These are phyloP conservation scores for Crenichthys baileyi DNA, from an alignment of 2,797 vertebrate genomes.

Conservation along the genomic window DNA sequence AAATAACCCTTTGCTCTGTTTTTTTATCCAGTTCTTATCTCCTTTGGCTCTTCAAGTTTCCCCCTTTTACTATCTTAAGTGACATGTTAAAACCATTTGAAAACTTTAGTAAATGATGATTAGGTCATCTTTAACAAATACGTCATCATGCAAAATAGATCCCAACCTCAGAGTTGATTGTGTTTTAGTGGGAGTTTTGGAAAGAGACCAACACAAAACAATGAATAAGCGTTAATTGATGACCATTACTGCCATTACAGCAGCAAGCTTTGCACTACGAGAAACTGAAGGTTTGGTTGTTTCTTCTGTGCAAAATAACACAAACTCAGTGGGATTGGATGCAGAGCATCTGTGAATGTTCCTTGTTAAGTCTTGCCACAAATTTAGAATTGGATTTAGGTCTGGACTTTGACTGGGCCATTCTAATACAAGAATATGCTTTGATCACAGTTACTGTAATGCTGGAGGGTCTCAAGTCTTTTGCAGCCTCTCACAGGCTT, in stretches of 20 bases:
- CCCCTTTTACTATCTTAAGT: slow-evolving; percentile 21
- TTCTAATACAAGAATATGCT: not conserved
- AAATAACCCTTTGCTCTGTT: slow-evolving; percentile 38
- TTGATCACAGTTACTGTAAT: not conserved
- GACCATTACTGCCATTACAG: not conserved
- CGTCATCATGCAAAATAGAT: not conserved
- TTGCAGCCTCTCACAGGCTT: not conserved
- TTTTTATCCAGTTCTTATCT: slow-evolving; percentile 10
- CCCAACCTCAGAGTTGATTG: not conserved
- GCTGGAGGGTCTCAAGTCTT: not conserved
- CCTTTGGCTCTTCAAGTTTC: slow-evolving; percentile 16
- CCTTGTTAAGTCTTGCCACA: not conserved
- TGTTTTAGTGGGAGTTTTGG: not conserved
- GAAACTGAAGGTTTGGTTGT: not conserved
- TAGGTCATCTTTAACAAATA: not conserved
- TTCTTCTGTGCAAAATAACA: not conserved
- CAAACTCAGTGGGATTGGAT: not conserved
- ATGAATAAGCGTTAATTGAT: not conserved
- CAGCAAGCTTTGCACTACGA: not conserved
- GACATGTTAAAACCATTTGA: not conserved
- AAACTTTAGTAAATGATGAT: not conserved
- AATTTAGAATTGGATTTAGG: not conserved
- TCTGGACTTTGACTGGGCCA: not conserved
- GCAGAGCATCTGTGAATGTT: not conserved
- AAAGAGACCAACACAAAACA: not conserved